Evolutionary conservation across 2,888 invertebrate species (phyloP), one percentile per base, ranked within the genome.

Genomic region (Hyalella azteca): DNA sequence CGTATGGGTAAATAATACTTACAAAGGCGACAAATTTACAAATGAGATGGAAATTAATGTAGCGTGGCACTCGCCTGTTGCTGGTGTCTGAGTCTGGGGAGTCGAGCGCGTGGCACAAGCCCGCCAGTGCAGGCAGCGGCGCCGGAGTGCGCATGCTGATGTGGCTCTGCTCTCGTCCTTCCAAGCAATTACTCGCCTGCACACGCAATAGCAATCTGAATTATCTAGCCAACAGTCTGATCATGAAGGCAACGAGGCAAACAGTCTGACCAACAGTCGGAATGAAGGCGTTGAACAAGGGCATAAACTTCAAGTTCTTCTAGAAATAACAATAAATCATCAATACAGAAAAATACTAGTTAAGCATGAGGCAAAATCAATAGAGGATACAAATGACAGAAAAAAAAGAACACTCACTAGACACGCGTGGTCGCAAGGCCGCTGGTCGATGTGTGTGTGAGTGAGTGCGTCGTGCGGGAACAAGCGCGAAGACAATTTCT

Each of bases 11-110:
- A n/a, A n/a, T n/a, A n/a, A n/a, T n/a, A n/a, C n/a, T n/a, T n/a
- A n/a, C n/a, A n/a, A n/a, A n/a, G n/a, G n/a, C n/a, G n/a, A n/a
- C n/a, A n/a, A n/a, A n/a, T n/a, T n/a, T n/a, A n/a, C n/a, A n/a
- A n/a, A n/a, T n/a, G n/a, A n/a, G n/a, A n/a, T n/a, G n/a, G n/a
- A n/a, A n/a, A n/a, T n/a, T n/a, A n/a, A n/a, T n/a, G n/a, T n/a
- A n/a, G n/a, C n/a, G n/a, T 13, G 1, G 26, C 22, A 13, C 78
- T 50, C 39, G 81, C 83, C 83, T 83, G 78, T 83, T 83, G n/a
- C 83, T 83, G 45, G 81, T 83, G 49, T 83, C 83, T 50, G 81
- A 81, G 79, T 83, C 83, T 1, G 83, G 83, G 36, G 83, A 80
- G 39, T 83, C 81, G 29, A 76, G 50, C 26, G 39, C 40, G 39